A percentile compares a stretch with the other conserved stretches of the same genome.
Evolutionary conservation across 1,140 invertebrate genomes (phyloP).

Genomic region (Platyscapa corneri): DNA sequence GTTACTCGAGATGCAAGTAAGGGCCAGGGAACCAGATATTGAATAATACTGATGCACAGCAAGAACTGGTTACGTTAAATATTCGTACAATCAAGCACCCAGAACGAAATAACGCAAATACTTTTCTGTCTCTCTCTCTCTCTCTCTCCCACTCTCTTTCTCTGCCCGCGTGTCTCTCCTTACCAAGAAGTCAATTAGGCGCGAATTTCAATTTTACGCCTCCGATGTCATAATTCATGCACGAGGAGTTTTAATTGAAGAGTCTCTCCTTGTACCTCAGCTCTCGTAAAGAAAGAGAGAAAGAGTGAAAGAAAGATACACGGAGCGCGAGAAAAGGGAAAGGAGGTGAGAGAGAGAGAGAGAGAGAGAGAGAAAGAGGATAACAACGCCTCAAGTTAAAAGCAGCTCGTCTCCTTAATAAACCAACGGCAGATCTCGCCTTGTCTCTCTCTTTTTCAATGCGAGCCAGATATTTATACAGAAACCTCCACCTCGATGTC

Average conservation of each 20-base stretch:
- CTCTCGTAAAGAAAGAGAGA: constrained; percentile 28
- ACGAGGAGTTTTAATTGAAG: constrained; percentile 54
- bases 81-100: constrained; percentile 47
- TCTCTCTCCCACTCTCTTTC: neutral
- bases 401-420: constrained; percentile 49
- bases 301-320: constrained; percentile 27
- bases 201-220: constrained; percentile 53
- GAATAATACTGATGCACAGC: constrained; percentile 42
- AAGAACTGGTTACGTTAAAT: constrained; percentile 42
- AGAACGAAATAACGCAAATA: constrained; percentile 36
- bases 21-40: constrained; percentile 39
- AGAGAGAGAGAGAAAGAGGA: constrained; percentile 8
- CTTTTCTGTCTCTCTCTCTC: neutral
- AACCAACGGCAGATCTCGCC: constrained; percentile 39
- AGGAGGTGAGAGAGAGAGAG: constrained; percentile 25
- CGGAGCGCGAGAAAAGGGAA: neutral
- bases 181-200: constrained; percentile 51
- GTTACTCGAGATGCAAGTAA: constrained; percentile 40
- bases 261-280: constrained; percentile 28
- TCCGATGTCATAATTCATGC: constrained; percentile 53
- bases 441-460: constrained; percentile 48
- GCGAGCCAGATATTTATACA: constrained; percentile 57
- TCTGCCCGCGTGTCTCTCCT: constrained; percentile 22
- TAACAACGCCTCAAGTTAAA: constrained; percentile 51
- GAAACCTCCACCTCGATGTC: constrained; percentile 52